phyloP scores from a whole-genome alignment of 2,113 vertebrate genomes.

The human (Homo sapiens) region DNA sequence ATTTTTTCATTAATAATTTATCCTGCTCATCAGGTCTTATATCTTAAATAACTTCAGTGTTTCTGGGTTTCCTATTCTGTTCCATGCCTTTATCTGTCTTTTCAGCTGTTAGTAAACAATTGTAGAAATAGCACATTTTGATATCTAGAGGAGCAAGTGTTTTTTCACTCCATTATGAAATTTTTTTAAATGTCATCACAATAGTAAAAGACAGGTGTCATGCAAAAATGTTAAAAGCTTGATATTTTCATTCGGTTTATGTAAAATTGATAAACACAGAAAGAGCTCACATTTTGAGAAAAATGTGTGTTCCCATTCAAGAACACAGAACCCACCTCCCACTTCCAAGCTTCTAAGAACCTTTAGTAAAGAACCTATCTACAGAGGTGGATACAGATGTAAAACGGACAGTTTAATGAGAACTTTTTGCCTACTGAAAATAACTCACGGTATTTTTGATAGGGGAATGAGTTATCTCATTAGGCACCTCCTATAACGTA shows the following conservation, averaged over 20 bases:
- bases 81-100: too few relatives aligned
- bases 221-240: not conserved
- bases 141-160: too few relatives aligned
- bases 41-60: too few relatives aligned
- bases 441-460: not conserved
- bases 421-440: not conserved
- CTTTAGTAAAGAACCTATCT: not conserved
- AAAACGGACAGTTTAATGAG: not conserved
- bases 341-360: not conserved
- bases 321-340: not conserved
- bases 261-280: not conserved
- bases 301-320: not conserved
- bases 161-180: too few relatives aligned
- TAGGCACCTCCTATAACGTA: too few relatives aligned
- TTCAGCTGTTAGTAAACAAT: too few relatives aligned
- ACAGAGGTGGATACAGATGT: not conserved
- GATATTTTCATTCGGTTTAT: not conserved
- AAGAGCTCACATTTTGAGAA: not conserved
- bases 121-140: too few relatives aligned
- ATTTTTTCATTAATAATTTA: too few relatives aligned
- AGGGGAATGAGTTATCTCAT: too few relatives aligned
- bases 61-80: too few relatives aligned
- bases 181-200: not conserved
- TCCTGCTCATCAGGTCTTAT: too few relatives aligned
- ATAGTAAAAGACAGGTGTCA: not conserved